These are phyloP conservation scores for Lamellibrachia columna DNA, from an alignment of 2,888 invertebrate genomes.

Conservation along the genomic window DNA sequence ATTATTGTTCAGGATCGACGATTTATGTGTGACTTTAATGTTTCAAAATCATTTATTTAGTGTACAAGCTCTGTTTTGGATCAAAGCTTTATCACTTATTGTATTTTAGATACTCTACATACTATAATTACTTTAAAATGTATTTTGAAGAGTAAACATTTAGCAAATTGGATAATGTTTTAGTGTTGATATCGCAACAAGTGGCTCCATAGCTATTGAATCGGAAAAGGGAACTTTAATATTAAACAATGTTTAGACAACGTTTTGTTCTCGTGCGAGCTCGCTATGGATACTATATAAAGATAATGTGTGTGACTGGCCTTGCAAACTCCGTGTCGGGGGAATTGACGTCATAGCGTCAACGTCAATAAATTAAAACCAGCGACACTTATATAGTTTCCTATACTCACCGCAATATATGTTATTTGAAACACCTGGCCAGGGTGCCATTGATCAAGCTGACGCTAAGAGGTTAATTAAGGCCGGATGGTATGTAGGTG, in stretches of 20 bases:
- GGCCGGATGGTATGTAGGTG: background rate
- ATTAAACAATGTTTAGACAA: background rate
- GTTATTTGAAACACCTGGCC: constrained; percentile 12
- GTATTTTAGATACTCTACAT: no score
- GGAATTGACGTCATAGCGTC: background rate
- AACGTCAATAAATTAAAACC: background rate
- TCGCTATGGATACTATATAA: background rate
- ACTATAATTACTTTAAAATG: no score
- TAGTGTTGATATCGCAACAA: background rate
- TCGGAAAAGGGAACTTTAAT: background rate
- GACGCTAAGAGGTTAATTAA: constrained; percentile 16
- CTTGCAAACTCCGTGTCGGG: background rate
- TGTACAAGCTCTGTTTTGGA: no score
- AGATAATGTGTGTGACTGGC: background rate
- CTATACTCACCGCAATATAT: background rate
- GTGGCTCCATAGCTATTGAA: background rate
- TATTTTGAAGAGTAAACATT: no score
- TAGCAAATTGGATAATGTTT: no score
- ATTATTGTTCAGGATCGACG: no score
- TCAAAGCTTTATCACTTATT: no score
- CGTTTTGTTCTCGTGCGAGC: background rate
- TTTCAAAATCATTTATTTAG: no score
- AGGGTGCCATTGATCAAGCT: background rate
- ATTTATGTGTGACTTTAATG: no score
- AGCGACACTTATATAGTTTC: background rate